These are phyloP conservation scores for Saccostrea glomerata DNA, from an alignment of 1,140 invertebrate genomes.

Conservation along the genomic window DNA sequence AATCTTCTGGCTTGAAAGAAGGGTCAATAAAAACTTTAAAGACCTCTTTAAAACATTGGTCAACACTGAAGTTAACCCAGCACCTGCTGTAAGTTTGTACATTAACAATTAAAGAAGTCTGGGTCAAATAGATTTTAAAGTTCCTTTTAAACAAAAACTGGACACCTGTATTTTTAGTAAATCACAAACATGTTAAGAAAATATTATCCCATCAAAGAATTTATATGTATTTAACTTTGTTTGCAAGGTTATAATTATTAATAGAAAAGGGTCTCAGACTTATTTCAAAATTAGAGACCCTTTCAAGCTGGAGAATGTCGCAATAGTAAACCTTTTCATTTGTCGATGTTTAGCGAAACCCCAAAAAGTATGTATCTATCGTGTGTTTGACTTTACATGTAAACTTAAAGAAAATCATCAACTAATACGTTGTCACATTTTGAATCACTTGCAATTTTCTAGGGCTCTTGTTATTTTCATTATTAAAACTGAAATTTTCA, in stretches of 20 bases:
- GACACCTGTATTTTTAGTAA: slow-evolving; percentile 9
- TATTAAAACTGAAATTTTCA: background rate
- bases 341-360: background rate
- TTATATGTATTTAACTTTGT: background rate
- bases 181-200: background rate
- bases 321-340: background rate
- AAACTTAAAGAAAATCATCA: background rate
- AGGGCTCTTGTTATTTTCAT: background rate
- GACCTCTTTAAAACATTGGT: background rate
- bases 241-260: background rate
- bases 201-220: background rate
- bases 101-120: background rate
- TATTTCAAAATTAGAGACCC: background rate
- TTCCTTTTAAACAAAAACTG: background rate
- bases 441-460: background rate
- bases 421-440: background rate
- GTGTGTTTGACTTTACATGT: background rate
- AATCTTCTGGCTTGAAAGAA: background rate
- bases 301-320: background rate
- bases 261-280: background rate
- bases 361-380: background rate
- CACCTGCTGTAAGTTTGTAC: background rate
- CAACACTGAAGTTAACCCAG: background rate
- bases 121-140: background rate
- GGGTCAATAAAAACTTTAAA: background rate